These are phyloP conservation scores for Eulemur albifrons DNA, from an alignment of 2,797 vertebrate genomes.

Conservation along the genomic window DNA sequence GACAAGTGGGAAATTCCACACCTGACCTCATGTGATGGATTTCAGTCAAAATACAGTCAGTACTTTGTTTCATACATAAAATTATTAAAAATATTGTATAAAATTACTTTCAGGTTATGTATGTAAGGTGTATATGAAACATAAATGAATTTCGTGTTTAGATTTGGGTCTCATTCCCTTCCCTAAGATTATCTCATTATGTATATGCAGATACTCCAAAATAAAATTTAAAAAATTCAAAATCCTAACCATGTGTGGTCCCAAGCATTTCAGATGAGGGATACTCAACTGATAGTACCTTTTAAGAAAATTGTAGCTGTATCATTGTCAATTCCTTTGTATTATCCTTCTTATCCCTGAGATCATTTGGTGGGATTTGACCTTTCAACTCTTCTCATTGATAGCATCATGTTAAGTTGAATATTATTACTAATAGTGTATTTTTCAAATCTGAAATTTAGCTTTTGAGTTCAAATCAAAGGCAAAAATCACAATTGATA, in stretches of 20 bases:
- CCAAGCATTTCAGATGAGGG: background rate
- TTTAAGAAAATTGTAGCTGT: background rate
- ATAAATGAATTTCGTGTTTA: background rate
- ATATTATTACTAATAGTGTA: conserved; percentile 3
- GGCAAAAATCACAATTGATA: conserved; percentile 31
- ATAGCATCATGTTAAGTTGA: conserved; percentile 1
- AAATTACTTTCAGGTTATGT: background rate
- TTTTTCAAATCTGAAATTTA: conserved; percentile 35
- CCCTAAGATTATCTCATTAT: background rate
- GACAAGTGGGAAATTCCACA: too few species aligned
- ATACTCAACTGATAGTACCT: background rate
- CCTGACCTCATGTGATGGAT: background rate
- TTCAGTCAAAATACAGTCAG: background rate
- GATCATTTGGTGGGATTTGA: background rate
- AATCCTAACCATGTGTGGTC: background rate
- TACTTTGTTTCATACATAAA: background rate
- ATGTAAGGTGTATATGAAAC: background rate
- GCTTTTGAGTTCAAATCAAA: conserved; percentile 43
- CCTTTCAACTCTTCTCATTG: background rate
- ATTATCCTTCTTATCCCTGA: background rate
- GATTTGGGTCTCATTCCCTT: background rate
- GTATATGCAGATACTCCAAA: background rate
- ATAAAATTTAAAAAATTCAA: background rate
- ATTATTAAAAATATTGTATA: background rate
- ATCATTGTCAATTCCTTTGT: background rate